phyloP scores from a whole-genome alignment of 2,888 invertebrate genomes.

The Arctia plantaginis region DNA sequence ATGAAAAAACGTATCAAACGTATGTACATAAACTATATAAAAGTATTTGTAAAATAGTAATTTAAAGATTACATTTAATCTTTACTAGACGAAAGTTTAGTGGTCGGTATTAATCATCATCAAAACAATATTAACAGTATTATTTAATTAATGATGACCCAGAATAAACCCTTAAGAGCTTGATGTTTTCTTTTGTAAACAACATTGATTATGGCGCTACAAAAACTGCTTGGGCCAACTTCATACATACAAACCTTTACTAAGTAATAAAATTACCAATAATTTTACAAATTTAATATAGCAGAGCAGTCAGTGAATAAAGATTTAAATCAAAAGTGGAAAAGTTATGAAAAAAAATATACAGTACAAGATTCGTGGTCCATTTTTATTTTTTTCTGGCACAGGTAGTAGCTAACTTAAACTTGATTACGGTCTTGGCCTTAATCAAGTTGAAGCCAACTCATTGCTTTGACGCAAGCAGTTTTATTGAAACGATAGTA shows the following conservation, averaged over 20 bases:
- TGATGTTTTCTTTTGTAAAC: slow-evolving; percentile 17
- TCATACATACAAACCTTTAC: neutral
- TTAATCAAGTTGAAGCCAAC: slow-evolving; percentile 64
- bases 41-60: too few species aligned
- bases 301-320: neutral
- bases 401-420: neutral
- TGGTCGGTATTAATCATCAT: slow-evolving; percentile 41
- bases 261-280: neutral
- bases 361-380: too few species aligned
- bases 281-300: neutral
- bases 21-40: too few species aligned
- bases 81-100: slow-evolving; percentile 26
- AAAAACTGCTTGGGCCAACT: neutral
- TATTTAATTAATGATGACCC: slow-evolving; percentile 36
- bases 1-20: too few species aligned
- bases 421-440: slow-evolving; percentile 43
- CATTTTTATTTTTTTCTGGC: neutral
- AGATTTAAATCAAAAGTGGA: too few species aligned
- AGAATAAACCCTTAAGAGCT: slow-evolving; percentile 22
- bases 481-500: slow-evolving; percentile 59
- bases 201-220: neutral
- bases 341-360: neutral
- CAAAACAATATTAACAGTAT: slow-evolving; percentile 40
- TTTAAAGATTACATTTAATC: neutral
- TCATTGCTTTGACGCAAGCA: slow-evolving; percentile 71